Evolutionary conservation across 2,113 vertebrate species (phyloP).

Genomic region (Varanus salvator): DNA sequence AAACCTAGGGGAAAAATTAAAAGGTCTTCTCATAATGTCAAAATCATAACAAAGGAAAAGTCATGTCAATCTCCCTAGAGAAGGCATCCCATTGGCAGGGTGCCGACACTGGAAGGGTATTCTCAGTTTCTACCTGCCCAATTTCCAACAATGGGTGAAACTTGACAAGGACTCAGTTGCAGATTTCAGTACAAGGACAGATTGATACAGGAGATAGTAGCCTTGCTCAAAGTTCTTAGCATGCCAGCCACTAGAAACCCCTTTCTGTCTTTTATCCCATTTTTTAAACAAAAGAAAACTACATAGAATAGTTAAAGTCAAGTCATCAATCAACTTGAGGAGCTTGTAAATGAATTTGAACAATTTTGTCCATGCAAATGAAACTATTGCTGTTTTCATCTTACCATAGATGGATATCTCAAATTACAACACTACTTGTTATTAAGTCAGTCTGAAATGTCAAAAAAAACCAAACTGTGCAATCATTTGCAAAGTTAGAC

Average conservation of each 20-base stretch:
- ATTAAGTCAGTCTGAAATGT: background rate
- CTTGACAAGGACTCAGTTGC: too few relatives aligned
- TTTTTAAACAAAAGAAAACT: background rate
- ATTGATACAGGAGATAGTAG: background rate
- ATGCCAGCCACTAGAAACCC: background rate
- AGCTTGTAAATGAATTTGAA: too few relatives aligned
- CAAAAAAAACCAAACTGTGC: background rate
- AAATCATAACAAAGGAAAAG: background rate
- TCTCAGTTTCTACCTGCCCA: background rate
- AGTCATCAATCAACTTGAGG: too few relatives aligned
- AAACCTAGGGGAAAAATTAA: background rate
- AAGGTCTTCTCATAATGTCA: background rate
- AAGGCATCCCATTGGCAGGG: background rate
- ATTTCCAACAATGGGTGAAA: too few relatives aligned
- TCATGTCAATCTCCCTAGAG: background rate
- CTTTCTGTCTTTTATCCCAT: background rate
- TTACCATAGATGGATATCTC: too few relatives aligned
- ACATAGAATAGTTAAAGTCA: too few relatives aligned
- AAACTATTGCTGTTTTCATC: too few relatives aligned
- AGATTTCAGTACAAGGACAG: background rate
- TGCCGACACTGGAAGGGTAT: background rate
- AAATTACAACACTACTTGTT: background rate
- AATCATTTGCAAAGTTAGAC: background rate
- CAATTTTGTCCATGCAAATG: too few relatives aligned
- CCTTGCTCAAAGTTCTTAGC: background rate